Conservation (phyloP, 64 coral and sea anemone species). For the Anthopleura sola region DNA sequence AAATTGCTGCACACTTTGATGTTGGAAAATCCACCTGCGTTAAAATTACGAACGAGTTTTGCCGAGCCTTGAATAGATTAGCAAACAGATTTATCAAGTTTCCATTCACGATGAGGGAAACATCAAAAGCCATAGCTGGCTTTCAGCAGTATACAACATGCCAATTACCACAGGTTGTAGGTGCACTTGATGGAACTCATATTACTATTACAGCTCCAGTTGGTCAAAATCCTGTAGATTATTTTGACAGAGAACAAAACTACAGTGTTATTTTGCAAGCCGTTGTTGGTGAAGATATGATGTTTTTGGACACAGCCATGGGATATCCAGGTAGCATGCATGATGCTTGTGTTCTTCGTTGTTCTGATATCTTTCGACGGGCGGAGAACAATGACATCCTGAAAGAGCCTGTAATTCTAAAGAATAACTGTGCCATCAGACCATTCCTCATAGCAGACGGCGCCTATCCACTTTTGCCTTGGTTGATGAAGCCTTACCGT, state of each 20-base stretch:
- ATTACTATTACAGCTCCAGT: constrained; percentile 33
- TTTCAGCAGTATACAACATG: constrained; percentile 30
- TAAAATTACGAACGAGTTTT: constrained; percentile 42
- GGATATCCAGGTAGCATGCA: constrained; percentile 30
- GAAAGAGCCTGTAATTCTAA: constrained; percentile 46
- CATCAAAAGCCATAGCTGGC: constrained; percentile 26
- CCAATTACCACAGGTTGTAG: constrained; percentile 32
- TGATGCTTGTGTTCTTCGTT: constrained; percentile 31
- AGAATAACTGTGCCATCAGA: constrained; percentile 30
- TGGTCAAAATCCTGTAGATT: constrained; percentile 9
- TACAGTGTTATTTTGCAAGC: constrained; percentile 26
- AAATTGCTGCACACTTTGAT: constrained; percentile 41
- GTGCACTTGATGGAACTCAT: constrained; percentile 46
- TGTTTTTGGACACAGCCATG: constrained; percentile 29
- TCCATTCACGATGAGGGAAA: constrained; percentile 9
- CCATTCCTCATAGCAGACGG: constrained; percentile 46
- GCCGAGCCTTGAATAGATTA: constrained; percentile 21
- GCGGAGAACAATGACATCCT: constrained; percentile 46
- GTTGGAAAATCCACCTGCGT: constrained; percentile 58
- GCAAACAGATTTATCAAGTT: constrained; percentile 30
- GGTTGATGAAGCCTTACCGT: constrained; percentile 44
- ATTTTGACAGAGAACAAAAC: constrained; percentile 37
- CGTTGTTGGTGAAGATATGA: constrained; percentile 36
- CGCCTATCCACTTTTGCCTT: constrained; percentile 45
- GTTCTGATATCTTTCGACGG: constrained; percentile 28